Evolutionary conservation across 2,888 invertebrate genomes (phyloP).

Genomic region (Ornithoptera alexandrae): DNA sequence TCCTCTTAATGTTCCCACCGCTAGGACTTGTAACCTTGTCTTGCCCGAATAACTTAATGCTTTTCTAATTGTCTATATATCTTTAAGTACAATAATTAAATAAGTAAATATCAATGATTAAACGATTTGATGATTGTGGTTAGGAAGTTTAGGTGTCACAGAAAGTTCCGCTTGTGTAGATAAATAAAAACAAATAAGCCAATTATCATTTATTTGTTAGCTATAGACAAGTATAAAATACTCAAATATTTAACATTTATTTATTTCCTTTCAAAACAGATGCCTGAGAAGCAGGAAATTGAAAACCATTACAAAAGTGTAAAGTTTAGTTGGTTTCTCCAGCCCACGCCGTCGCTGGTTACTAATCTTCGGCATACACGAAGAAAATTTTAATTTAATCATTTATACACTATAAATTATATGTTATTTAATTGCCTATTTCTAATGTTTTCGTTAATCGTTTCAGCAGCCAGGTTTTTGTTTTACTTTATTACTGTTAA

Average conservation of each 20-base stretch:
- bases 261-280: conserved; percentile 43
- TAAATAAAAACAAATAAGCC: not conserved
- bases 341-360: conserved; percentile 31
- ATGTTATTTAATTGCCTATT: conserved; percentile 23
- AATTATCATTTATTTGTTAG: not conserved
- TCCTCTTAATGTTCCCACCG: no score
- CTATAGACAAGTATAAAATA: not conserved
- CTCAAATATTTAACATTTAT: not conserved
- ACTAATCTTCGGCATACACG: conserved; percentile 26
- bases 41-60: no score
- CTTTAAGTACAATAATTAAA: no score
- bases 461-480: conserved; percentile 17
- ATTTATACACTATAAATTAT: not conserved
- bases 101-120: no score
- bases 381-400: conserved; percentile 14
- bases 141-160: no score
- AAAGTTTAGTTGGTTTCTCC: conserved; percentile 41
- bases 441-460: conserved; percentile 25
- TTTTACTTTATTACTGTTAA: not conserved
- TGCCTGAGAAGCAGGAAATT: conserved; percentile 65
- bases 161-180: not conserved
- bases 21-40: no score
- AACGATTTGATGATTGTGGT: no score
- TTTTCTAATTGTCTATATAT: no score
- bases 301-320: conserved; percentile 71